Conservation (phyloP, 2,888 invertebrate species). For the Drosophila tripunctata region DNA sequence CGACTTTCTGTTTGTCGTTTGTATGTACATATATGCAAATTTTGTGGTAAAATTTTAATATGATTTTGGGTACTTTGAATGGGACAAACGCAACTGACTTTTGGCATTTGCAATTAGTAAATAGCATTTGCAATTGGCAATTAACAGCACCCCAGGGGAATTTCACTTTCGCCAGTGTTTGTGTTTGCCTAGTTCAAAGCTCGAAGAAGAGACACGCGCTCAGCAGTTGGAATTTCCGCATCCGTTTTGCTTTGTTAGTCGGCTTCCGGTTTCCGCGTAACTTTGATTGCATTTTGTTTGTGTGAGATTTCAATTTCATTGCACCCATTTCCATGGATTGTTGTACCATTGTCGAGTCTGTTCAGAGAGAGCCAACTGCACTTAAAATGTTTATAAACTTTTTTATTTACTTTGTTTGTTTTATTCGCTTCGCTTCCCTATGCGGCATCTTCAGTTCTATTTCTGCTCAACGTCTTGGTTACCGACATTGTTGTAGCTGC, state of each 20-base stretch:
- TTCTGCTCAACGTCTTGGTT: conserved; percentile 46
- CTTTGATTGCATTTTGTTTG: conserved; percentile 49
- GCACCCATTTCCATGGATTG: conserved; percentile 54
- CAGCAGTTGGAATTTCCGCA: conserved; percentile 60
- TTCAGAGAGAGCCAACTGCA: conserved; percentile 56
- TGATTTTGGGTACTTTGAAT: conserved; percentile 29
- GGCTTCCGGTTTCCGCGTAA: conserved; percentile 46
- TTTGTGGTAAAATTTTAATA: conserved; percentile 30
- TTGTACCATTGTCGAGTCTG: conserved; percentile 25
- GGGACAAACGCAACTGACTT: conserved; percentile 23
- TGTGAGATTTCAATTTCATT: conserved; percentile 68
- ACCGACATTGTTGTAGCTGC: conserved; percentile 20
- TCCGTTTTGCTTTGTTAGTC: conserved; percentile 69
- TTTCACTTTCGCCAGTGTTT: conserved; percentile 41
- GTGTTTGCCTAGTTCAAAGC: not conserved
- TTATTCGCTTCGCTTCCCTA: conserved; percentile 31
- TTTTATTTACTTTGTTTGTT: conserved; percentile 57
- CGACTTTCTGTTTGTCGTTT: not conserved
- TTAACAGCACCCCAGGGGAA: conserved; percentile 7
- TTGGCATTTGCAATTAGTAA: conserved; percentile 51
- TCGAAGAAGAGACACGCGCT: conserved; percentile 15
- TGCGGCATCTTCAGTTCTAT: conserved; percentile 48
- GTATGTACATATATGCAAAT: conserved; percentile 40
- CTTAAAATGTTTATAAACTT: conserved; percentile 73
- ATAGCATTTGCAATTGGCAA: conserved; percentile 27